Evolutionary conservation across 2,113 vertebrate genomes (phyloP), one percentile per base, ranked within the genome.

Genomic region (Podarcis muralis): DNA sequence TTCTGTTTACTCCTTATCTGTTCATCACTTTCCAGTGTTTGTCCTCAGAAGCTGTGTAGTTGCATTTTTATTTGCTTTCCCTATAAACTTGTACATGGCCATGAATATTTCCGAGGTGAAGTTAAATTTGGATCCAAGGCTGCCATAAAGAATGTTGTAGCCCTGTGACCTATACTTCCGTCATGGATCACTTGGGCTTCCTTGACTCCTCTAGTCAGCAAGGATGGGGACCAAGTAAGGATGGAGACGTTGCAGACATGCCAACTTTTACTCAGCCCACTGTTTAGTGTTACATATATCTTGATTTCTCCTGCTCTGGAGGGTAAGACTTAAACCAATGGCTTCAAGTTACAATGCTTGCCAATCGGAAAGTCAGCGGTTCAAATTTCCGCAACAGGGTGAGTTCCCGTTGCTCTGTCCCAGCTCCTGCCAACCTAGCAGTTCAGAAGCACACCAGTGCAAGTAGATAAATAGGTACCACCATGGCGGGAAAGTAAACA

Each of bases 1-100:
- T 48, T 48, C 48, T 48, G 9, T 48, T 81, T 85, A 75, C 75
- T 85, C 53, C 53, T 62, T 76, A 85, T 75, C 71, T 85, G 48
- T 57, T 84, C 83, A 85, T 85, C 71, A 57, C 16, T 85, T 85
- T 76, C 53, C 53, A 18, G 62, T 13, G 71, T 62, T 72, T 75
- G 48, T 57, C 72, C 32, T 85, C 23, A 15, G 84, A 75, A 32
- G 71, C 84, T 37, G 20, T 53, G 62, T 85, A 76, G 62, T 85
- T 76, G 84, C 53, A 40, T 85, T 85, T 85, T 85, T 85, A 85
- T 76, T 85, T 85, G 3, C 72, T 85, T 62, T 85, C 84, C 23
- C 48, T 85, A 75, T 53, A 85, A 85, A 76, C 15, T 15, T 76
- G 71, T 18, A 27, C 53, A 40, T 85, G 84, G 32, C 84, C 22